Base-by-base conservation (phyloP, 2,113 vertebrate genomes). In the Tylochromis polylepis region DNA sequence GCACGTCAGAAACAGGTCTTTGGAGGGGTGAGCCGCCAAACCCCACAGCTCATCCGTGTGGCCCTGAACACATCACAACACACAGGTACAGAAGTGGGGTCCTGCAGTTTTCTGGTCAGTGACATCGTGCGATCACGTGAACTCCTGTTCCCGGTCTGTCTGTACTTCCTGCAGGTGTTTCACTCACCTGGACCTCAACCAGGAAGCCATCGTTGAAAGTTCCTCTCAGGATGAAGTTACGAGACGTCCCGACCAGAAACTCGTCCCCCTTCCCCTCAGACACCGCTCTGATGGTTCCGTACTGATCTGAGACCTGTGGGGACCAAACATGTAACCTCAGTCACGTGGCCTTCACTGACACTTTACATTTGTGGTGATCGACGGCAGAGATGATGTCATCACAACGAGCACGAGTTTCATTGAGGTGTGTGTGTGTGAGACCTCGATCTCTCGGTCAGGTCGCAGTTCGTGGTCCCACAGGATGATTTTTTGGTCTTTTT, bases 31-130 rank as follows among this genome's bases (percentile, higher is more conserved):
- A 49, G 97, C 96, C 24, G 98, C 98, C 91, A 99, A 91, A 89
- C 99, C 99, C 99, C 98, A 99, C 67, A 99, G 97, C 90, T 99
- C 99, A 81, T 99, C 99, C 29, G 98, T 99, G 95, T 99, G 99
- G 85, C 99, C 99, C 98, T 99, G 91, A 88, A 91, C 4, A 43
- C 82, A 90, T 6, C 86, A 51, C 14, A 81, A 36, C 62, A 18
- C 65, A 62, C 3, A 65, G 16, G 18, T 2, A 41, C 27, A 36
- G 9, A 51, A n/a, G n/a, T n/a, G n/a, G n/a, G n/a, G n/a, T n/a
- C 5, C 65, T 72, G 62, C 14, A 41, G 62, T 24, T 24, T 15
- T 43, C 38, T 43, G 41, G 14, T 18, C 67, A 72, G 14, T 72
- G 67, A 27, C 5, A 5, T n/a, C 38, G 1, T 11, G 67, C 9